phyloP scores from a whole-genome alignment of 2,888 invertebrate species.

The Drosophila quasianomalipes region DNA sequence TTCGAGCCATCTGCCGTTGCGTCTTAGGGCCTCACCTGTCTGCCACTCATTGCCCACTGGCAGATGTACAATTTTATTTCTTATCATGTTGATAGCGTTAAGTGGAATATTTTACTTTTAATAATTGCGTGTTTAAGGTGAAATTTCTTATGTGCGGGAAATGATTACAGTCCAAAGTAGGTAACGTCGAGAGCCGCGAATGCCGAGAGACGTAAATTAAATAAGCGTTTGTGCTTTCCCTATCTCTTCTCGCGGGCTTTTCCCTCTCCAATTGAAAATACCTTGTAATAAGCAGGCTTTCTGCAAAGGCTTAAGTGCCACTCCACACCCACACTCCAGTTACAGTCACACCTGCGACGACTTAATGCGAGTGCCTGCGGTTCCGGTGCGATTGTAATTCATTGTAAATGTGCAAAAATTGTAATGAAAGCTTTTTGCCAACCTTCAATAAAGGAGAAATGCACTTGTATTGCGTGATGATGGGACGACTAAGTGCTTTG shows the following conservation, averaged over 20 bases:
- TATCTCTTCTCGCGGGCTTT: background rate
- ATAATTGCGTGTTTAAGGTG: slow-evolving; percentile 75
- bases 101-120: slow-evolving; percentile 62
- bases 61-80: slow-evolving; percentile 50
- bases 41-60: slow-evolving; percentile 28
- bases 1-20: slow-evolving; percentile 53
- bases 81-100: slow-evolving; percentile 74
- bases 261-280: background rate
- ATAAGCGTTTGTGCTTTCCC: slow-evolving; percentile 24
- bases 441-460: slow-evolving; percentile 25
- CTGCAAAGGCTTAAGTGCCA: slow-evolving; percentile 60
- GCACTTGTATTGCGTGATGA: slow-evolving; percentile 30
- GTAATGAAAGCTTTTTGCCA: slow-evolving; percentile 41
- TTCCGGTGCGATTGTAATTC: slow-evolving; percentile 41
- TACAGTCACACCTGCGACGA: slow-evolving; percentile 8
- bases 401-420: slow-evolving; percentile 44
- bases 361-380: slow-evolving; percentile 37
- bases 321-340: background rate
- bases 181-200: slow-evolving; percentile 19
- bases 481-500: slow-evolving; percentile 27
- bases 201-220: slow-evolving; percentile 28
- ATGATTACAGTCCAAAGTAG: slow-evolving; percentile 53
- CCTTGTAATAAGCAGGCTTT: slow-evolving; percentile 30
- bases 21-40: slow-evolving; percentile 13
- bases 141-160: slow-evolving; percentile 51